Evolutionary conservation across 2,888 invertebrate genomes (phyloP).

Genomic region (Spisula subtruncata): DNA sequence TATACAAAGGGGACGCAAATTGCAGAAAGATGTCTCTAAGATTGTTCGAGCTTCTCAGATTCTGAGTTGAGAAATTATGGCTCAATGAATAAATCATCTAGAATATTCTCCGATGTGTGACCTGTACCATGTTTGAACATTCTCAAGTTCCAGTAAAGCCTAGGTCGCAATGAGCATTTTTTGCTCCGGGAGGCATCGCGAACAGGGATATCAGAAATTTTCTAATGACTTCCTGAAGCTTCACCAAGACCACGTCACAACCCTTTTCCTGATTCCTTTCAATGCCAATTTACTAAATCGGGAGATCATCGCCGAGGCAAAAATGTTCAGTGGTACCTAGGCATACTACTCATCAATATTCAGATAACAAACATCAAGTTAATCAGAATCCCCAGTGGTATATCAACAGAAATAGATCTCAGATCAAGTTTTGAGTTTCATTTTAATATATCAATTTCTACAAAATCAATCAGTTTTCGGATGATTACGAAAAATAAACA

Average conservation of each 20-base stretch:
- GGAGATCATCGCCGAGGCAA: too few species aligned
- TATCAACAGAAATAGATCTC: background rate
- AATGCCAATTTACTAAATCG: too few species aligned
- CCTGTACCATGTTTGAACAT: background rate
- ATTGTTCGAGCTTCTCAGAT: background rate
- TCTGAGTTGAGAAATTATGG: background rate
- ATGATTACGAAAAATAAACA: background rate
- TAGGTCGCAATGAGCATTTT: too few species aligned
- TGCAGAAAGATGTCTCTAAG: background rate
- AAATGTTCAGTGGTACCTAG: too few species aligned
- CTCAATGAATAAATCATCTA: constrained; percentile 5
- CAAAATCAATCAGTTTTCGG: background rate
- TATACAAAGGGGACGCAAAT: background rate
- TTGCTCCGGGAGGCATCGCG: too few species aligned
- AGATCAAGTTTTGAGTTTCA: background rate
- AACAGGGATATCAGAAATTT: too few species aligned
- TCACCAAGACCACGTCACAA: too few species aligned
- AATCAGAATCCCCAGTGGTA: background rate
- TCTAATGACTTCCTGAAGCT: too few species aligned
- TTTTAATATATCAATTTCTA: background rate
- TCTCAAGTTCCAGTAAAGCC: too few species aligned
- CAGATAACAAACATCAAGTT: background rate
- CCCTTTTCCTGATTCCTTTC: too few species aligned
- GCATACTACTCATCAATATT: background rate
- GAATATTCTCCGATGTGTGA: background rate